Conservation (phyloP, 1,140 invertebrate species). For the Megathymus violae region DNA sequence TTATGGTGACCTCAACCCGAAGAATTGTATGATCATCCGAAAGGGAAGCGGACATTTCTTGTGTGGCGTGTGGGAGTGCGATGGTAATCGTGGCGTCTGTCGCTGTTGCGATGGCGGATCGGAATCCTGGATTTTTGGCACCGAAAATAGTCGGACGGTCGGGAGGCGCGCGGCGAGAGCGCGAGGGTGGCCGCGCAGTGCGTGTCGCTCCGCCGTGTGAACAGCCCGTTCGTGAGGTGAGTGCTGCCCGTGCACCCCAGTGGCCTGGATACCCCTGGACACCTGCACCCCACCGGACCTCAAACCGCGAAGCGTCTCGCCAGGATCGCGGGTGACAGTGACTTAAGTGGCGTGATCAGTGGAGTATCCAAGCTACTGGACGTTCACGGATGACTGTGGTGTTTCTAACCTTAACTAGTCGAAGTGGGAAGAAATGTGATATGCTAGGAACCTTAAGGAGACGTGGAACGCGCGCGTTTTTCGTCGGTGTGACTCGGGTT, state of each 20-base stretch:
- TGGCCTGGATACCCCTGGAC: slow-evolving; percentile 60
- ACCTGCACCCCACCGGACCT: slow-evolving; percentile 30
- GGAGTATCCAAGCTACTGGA: slow-evolving; percentile 67
- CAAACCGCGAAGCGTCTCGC: slow-evolving; percentile 20
- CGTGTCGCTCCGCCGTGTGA: slow-evolving; percentile 82
- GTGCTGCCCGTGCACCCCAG: slow-evolving; percentile 49
- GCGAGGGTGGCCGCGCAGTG: slow-evolving; percentile 73
- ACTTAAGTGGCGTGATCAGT: slow-evolving; percentile 42
- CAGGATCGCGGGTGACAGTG: slow-evolving; percentile 44
- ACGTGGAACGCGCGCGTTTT: slow-evolving; percentile 41
- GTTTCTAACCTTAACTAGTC: slow-evolving; percentile 4
- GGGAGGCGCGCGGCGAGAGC: slow-evolving; percentile 53
- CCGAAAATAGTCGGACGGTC: slow-evolving; percentile 80
- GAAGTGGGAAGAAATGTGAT: slow-evolving; percentile 39
- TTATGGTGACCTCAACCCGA: neutral
- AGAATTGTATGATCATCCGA: slow-evolving; percentile 10
- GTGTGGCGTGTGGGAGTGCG: slow-evolving; percentile 59
- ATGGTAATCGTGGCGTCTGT: slow-evolving; percentile 44
- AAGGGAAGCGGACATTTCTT: slow-evolving; percentile 29
- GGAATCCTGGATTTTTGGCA: slow-evolving; percentile 81
- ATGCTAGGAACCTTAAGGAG: slow-evolving; percentile 30
- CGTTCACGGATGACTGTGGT: slow-evolving; percentile 15
- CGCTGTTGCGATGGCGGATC: slow-evolving; percentile 61
- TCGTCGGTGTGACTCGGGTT: slow-evolving; percentile 71
- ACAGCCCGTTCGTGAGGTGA: slow-evolving; percentile 81